These are phyloP conservation scores for Typhlichthys eigenmanni DNA, from an alignment of 2,797 vertebrate genomes.

Conservation along the genomic window DNA sequence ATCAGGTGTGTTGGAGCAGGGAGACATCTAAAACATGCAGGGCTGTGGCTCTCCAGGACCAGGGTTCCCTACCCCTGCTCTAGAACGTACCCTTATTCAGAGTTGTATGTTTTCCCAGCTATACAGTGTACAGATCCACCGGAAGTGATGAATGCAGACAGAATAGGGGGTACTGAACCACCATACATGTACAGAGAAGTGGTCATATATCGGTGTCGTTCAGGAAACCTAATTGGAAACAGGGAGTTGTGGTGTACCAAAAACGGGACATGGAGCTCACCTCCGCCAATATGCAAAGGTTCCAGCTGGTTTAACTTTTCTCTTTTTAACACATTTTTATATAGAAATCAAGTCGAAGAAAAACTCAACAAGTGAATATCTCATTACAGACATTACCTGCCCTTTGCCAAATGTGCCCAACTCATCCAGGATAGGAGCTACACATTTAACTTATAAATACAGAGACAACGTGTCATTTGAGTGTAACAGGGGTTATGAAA, in stretches of 20 bases:
- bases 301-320: neutral
- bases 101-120: slow-evolving; percentile 38
- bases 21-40: no score
- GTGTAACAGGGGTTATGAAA: slow-evolving; percentile 29
- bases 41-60: no score
- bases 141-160: slow-evolving; percentile 21
- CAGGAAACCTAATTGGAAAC: slow-evolving; percentile 56
- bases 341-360: slow-evolving; percentile 1
- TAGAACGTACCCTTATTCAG: neutral
- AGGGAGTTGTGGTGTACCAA: slow-evolving; percentile 63
- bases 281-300: slow-evolving; percentile 70
- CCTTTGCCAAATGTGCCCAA: slow-evolving; percentile 30
- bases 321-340: neutral
- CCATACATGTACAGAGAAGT: slow-evolving; percentile 38
- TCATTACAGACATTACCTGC: slow-evolving; percentile 59
- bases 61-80: no score
- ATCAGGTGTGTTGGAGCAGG: no score
- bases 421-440: slow-evolving; percentile 28
- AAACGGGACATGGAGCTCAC: slow-evolving; percentile 67
- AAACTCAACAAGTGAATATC: neutral
- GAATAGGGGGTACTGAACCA: neutral
- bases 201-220: slow-evolving; percentile 55
- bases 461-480: slow-evolving; percentile 25
- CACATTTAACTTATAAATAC: neutral
- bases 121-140: slow-evolving; percentile 39